These are phyloP conservation scores for Rhagophthalmus giganteus DNA, from an alignment of 2,888 invertebrate genomes.

Conservation along the genomic window DNA sequence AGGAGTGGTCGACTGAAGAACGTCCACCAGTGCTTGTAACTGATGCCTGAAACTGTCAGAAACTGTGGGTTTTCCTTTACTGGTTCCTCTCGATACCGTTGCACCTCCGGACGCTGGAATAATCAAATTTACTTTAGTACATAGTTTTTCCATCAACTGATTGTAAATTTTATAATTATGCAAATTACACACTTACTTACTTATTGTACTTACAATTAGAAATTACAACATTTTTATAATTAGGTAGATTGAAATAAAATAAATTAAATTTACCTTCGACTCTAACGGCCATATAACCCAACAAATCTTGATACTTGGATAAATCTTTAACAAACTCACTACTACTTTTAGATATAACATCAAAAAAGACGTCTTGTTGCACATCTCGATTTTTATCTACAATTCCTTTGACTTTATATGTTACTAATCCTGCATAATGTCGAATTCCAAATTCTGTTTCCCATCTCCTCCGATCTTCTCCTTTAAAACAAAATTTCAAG, in stretches of 20 bases:
- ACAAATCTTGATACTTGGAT: slow-evolving; percentile 65
- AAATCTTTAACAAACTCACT: slow-evolving; percentile 82
- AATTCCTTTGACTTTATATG: slow-evolving; percentile 79
- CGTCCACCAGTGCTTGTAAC: slow-evolving; percentile 84
- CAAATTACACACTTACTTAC: background rate
- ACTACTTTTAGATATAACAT: slow-evolving; percentile 81
- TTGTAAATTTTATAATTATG: background rate
- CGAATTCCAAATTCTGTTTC: slow-evolving; percentile 87
- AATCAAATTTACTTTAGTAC: background rate
- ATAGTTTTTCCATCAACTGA: too few relatives aligned
- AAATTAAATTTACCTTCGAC: slow-evolving; percentile 24
- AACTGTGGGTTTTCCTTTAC: slow-evolving; percentile 86
- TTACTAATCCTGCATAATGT: slow-evolving; percentile 89
- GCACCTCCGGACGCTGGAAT: slow-evolving; percentile 50
- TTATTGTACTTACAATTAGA: too few relatives aligned
- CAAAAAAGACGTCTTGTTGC: slow-evolving; percentile 90
- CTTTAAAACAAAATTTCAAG: slow-evolving; percentile 36
- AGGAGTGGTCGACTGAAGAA: slow-evolving; percentile 85
- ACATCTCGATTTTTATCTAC: slow-evolving; percentile 92
- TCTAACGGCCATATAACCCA: slow-evolving; percentile 30
- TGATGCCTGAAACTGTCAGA: slow-evolving; percentile 89
- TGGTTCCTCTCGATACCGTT: slow-evolving; percentile 79
- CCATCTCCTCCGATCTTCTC: slow-evolving; percentile 84
- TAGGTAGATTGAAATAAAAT: background rate
- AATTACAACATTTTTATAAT: too few relatives aligned